These are phyloP conservation scores for Notodonta ziczac DNA, from an alignment of 2,888 invertebrate genomes.

Conservation along the genomic window DNA sequence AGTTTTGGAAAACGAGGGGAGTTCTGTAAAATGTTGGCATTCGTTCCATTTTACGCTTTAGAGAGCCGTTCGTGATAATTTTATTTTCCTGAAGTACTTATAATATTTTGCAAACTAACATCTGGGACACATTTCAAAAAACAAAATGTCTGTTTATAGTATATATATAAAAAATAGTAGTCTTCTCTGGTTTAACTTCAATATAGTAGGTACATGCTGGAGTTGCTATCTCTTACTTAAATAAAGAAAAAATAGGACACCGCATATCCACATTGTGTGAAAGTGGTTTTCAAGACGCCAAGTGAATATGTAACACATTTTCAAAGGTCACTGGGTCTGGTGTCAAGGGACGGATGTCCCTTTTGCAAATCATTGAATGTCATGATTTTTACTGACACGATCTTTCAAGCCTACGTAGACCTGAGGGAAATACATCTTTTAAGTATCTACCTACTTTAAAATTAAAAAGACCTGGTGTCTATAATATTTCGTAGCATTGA, in stretches of 20 bases:
- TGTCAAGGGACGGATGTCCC: conserved; percentile 14
- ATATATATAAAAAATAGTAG: too few relatives aligned
- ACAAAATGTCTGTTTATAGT: too few relatives aligned
- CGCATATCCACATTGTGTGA: background rate
- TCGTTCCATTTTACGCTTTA: conserved; percentile 1
- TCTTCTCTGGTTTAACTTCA: too few relatives aligned
- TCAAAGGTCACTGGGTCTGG: conserved; percentile 14
- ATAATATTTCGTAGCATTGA: too few relatives aligned
- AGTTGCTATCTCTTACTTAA: too few relatives aligned
- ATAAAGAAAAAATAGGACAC: background rate
- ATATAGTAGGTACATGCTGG: too few relatives aligned
- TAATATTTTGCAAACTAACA: background rate
- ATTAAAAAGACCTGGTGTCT: too few relatives aligned
- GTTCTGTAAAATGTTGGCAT: conserved; percentile 8
- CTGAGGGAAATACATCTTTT: too few relatives aligned
- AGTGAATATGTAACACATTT: conserved; percentile 7
- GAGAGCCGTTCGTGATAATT: background rate
- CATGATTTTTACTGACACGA: conserved; percentile 7
- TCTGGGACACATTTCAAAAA: background rate
- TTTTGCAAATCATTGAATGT: conserved; percentile 16
- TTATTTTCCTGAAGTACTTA: background rate
- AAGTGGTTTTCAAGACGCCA: background rate
- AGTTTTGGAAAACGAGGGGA: conserved; percentile 2
- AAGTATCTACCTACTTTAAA: too few relatives aligned
- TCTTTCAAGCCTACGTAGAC: background rate